A percentile compares a stretch with the other conserved stretches of the same genome.
phyloP scores from a whole-genome alignment of 2,888 invertebrate genomes.

The Eupithecia vulgata region DNA sequence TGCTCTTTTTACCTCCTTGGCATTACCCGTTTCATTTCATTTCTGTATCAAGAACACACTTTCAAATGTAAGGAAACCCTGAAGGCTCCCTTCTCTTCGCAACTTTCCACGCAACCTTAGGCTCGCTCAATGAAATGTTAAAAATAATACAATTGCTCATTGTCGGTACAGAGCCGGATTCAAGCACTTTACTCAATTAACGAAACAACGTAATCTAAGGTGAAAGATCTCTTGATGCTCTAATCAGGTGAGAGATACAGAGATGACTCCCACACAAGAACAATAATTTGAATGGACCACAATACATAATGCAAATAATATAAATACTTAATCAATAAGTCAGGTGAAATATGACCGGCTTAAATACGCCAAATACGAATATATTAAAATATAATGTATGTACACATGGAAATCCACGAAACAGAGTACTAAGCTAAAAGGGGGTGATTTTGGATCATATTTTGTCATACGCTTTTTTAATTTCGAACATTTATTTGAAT shows the following conservation, averaged over 20 bases:
- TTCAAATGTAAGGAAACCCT: conserved; percentile 15
- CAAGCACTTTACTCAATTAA: conserved; percentile 23
- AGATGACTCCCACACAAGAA: neutral
- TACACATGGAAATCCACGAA: too few species aligned
- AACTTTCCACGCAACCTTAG: neutral
- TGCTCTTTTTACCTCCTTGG: neutral
- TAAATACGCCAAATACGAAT: too few species aligned
- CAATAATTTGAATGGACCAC: neutral
- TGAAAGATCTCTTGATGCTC: conserved; percentile 26
- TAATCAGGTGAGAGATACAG: conserved; percentile 5
- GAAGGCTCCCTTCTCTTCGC: conserved; percentile 16
- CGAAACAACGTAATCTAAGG: conserved; percentile 13
- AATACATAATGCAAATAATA: neutral
- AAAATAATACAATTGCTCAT: conserved; percentile 39
- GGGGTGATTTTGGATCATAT: too few species aligned
- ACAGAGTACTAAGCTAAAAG: too few species aligned
- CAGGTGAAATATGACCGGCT: too few species aligned
- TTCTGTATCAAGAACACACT: conserved; percentile 18
- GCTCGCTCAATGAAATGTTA: conserved; percentile 22
- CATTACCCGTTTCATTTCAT: conserved; percentile 5
- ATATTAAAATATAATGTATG: too few species aligned
- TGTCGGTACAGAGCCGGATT: conserved; percentile 25
- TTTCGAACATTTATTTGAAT: too few species aligned
- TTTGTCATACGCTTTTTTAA: too few species aligned
- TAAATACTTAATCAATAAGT: too few species aligned